Percentiles rank a stretch among this genome's conserved stretches.
Evolutionary conservation across 2,797 vertebrate species (phyloP).

Genomic region (Alcedo atthis): DNA sequence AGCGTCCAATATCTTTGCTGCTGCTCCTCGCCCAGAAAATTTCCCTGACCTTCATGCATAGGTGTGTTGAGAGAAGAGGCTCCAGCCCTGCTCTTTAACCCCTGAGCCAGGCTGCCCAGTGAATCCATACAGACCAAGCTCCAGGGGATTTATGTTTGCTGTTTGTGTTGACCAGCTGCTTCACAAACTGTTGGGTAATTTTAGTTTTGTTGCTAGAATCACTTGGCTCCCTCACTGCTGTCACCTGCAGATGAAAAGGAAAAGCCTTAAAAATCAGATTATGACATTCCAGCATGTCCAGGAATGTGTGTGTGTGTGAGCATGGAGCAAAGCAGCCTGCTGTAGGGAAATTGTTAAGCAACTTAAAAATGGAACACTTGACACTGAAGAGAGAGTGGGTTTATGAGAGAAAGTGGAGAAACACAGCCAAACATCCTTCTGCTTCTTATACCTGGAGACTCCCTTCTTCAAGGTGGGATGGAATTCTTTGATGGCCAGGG

Average conservation of each 20-base stretch:
- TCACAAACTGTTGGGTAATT: background rate
- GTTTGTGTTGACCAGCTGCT: slow-evolving; percentile 43
- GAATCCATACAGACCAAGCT: slow-evolving; percentile 17
- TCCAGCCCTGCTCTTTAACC: background rate
- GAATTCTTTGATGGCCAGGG: background rate
- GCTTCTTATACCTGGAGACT: background rate
- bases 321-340: background rate
- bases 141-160: slow-evolving; percentile 11
- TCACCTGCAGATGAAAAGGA: slow-evolving; percentile 41
- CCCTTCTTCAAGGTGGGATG: background rate
- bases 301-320: background rate
- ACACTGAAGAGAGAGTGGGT: background rate
- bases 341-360: background rate
- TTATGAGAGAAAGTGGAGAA: background rate
- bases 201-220: background rate
- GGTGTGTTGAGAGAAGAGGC: background rate
- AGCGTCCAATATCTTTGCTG: background rate
- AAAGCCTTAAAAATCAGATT: slow-evolving; percentile 20
- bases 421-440: background rate
- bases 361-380: background rate
- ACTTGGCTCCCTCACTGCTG: background rate
- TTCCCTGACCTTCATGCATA: background rate
- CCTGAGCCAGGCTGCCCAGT: background rate
- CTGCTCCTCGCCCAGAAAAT: background rate
- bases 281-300: background rate